These are phyloP conservation scores for Apus apus DNA, from an alignment of 2,113 vertebrate species.

Conservation along the genomic window DNA sequence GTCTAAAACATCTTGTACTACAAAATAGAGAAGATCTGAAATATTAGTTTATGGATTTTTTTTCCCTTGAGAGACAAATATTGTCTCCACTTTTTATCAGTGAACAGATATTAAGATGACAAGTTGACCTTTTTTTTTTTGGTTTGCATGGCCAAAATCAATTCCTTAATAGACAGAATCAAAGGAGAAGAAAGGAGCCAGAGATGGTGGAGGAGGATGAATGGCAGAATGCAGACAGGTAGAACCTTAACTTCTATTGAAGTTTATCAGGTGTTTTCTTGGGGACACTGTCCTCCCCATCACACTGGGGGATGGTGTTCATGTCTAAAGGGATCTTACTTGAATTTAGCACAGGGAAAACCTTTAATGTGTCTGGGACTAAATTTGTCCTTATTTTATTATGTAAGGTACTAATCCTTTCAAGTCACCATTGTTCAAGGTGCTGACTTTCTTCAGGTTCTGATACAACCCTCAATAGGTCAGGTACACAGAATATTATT, in stretches of 20 bases:
- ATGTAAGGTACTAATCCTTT: neutral
- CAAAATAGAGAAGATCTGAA: neutral
- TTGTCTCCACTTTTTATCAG: neutral
- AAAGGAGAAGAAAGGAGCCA: neutral
- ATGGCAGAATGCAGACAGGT: neutral
- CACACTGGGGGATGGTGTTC: neutral
- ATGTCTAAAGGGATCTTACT: neutral
- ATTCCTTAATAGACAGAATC: neutral
- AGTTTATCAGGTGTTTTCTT: neutral
- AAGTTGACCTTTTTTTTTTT: neutral
- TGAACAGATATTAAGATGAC: neutral
- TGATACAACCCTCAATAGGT: neutral
- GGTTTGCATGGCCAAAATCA: neutral
- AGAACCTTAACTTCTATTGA: neutral
- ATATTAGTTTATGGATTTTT: neutral
- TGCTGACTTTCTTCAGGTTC: neutral
- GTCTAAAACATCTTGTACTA: neutral
- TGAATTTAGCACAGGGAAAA: neutral
- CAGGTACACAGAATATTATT: neutral
- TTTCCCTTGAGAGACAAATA: neutral
- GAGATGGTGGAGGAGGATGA: neutral
- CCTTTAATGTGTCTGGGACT: neutral
- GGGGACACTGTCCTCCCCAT: neutral
- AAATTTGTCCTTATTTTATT: neutral
- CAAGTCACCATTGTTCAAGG: neutral